These are phyloP conservation scores for Brachyhypopomus gauderio DNA, from an alignment of 2,113 vertebrate genomes.

Conservation along the genomic window DNA sequence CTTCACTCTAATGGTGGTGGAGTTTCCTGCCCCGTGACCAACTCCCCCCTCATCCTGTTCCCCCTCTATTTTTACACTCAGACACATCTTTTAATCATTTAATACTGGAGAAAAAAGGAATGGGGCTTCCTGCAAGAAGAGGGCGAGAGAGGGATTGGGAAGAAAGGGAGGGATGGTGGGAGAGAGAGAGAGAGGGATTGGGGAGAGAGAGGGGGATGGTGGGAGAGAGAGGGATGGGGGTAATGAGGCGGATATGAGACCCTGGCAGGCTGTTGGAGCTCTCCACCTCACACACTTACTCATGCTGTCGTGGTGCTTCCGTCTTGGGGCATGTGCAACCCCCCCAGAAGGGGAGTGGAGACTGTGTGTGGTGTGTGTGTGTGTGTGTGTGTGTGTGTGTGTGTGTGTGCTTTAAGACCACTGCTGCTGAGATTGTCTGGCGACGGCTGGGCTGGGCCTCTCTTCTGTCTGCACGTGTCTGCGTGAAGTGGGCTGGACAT, in stretches of 20 bases:
- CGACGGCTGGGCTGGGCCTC: not conserved
- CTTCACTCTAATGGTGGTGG: slow-evolving; percentile 21
- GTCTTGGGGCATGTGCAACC: slow-evolving; percentile 20
- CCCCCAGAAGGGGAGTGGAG: slow-evolving; percentile 33
- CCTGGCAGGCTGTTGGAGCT: slow-evolving; percentile 41
- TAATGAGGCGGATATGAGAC: slow-evolving; percentile 65
- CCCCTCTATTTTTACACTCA: slow-evolving; percentile 64
- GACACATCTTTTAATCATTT: slow-evolving; percentile 71
- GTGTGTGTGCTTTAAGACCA: not conserved
- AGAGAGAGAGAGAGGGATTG: slow-evolving; percentile 40
- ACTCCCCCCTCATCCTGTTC: slow-evolving; percentile 49
- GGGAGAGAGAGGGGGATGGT: slow-evolving; percentile 54
- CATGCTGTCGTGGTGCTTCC: slow-evolving; percentile 60
- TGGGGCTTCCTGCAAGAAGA: slow-evolving; percentile 68
- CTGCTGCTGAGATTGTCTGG: not conserved
- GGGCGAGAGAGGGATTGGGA: not conserved
- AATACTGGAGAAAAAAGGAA: slow-evolving; percentile 57
- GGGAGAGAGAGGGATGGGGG: slow-evolving; percentile 48
- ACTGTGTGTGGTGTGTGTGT: slow-evolving; percentile 10
- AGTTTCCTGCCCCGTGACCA: slow-evolving; percentile 45
- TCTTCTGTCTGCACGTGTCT: not conserved
- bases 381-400: not conserved
- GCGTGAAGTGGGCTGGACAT: too few relatives aligned
- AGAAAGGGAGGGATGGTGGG: slow-evolving; percentile 58
- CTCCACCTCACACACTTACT: slow-evolving; percentile 35